A percentile compares a stretch with the other conserved stretches of the same genome.
Conservation (phyloP, 2,113 vertebrate species). For the Carlito syrichta region DNA sequence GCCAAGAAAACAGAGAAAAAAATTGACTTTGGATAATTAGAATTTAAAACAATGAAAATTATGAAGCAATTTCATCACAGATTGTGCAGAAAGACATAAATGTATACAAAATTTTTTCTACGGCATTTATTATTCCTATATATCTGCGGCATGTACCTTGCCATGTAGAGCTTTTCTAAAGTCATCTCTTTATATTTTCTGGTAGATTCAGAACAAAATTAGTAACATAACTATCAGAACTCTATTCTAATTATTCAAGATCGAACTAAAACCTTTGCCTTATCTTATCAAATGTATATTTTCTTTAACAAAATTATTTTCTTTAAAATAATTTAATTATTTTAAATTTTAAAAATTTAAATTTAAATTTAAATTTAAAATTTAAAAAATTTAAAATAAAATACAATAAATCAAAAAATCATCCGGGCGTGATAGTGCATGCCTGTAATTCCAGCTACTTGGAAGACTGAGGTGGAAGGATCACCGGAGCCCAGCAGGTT, state of each 20-base stretch:
- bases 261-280: background rate
- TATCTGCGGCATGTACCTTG: background rate
- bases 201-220: background rate
- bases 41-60: background rate
- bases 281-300: background rate
- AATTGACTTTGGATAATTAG: background rate
- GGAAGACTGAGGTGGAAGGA: too few species aligned
- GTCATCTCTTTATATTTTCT: background rate
- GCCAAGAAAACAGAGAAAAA: background rate
- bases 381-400: too few species aligned
- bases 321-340: too few species aligned
- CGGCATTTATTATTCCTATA: background rate
- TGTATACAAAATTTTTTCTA: background rate
- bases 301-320: background rate
- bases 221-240: background rate
- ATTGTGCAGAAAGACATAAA: background rate
- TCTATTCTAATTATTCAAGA: background rate
- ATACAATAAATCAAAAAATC: too few species aligned
- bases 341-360: too few species aligned
- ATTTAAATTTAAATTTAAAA: too few species aligned
- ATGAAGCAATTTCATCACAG: background rate
- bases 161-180: background rate
- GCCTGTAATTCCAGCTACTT: too few species aligned
- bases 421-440: too few species aligned
- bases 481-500: too few species aligned